phyloP scores from a whole-genome alignment of 2,888 invertebrate genomes.

The Plagiodera versicolora region DNA sequence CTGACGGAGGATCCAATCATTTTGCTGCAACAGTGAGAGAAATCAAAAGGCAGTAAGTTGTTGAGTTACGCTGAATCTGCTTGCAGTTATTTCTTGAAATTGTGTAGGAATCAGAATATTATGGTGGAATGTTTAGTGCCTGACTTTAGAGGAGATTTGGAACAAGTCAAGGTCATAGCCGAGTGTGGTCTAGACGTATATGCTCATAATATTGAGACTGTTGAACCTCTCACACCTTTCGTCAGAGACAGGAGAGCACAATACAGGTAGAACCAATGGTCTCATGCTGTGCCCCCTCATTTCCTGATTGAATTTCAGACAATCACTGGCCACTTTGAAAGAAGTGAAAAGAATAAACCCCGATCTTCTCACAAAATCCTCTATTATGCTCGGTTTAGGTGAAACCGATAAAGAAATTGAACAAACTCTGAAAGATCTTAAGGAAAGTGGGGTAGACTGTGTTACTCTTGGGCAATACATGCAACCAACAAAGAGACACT shows the following conservation, averaged over 20 bases:
- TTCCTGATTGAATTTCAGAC: slow-evolving; percentile 55
- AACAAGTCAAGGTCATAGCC: slow-evolving; percentile 75
- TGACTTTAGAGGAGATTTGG: slow-evolving; percentile 85
- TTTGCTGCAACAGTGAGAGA: slow-evolving; percentile 89
- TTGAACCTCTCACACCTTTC: slow-evolving; percentile 84
- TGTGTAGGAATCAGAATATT: slow-evolving; percentile 72
- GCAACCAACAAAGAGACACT: slow-evolving; percentile 97
- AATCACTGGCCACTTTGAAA: slow-evolving; percentile 81
- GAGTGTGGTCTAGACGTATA: slow-evolving; percentile 90
- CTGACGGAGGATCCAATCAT: slow-evolving; percentile 92
- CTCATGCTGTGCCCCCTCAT: neutral
- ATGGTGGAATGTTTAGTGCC: slow-evolving; percentile 96
- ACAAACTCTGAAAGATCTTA: slow-evolving; percentile 84
- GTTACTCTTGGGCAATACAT: slow-evolving; percentile 98
- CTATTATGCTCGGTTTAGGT: slow-evolving; percentile 96
- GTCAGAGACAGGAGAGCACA: slow-evolving; percentile 93
- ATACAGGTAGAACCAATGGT: slow-evolving; percentile 70
- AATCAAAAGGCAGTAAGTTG: slow-evolving; percentile 74
- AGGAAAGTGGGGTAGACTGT: slow-evolving; percentile 85
- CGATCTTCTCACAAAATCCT: slow-evolving; percentile 91
- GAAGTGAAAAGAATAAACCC: slow-evolving; percentile 81
- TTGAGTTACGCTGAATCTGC: neutral
- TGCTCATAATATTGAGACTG: slow-evolving; percentile 98
- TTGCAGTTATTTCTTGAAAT: neutral
- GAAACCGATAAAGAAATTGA: slow-evolving; percentile 87